Base-by-base conservation (phyloP, 2,797 vertebrate species). In the Neomorphus geoffroyi region DNA sequence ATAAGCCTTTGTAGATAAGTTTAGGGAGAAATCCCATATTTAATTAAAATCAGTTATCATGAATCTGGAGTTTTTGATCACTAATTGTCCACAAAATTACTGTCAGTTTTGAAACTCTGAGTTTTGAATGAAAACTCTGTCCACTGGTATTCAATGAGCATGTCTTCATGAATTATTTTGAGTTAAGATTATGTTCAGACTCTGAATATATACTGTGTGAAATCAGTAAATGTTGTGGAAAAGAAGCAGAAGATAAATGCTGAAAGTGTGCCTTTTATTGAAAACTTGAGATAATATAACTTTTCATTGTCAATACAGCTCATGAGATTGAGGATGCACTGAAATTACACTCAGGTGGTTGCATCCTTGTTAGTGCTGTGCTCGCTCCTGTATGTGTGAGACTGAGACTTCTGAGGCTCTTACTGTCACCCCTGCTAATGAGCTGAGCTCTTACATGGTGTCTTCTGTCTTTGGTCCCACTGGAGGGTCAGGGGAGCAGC, bases 1-100 rank as follows among this genome's bases (percentile, higher is more conserved):
- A 72, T 70, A 61, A 92, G 28, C 26, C 53, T 91, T 92, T 89
- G 46, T 80, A 85, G 88, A 66, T 92, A 95, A 96, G 33, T 74
- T 86, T 77, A 69, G 69, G 51, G 26, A 37, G 24, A 39, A 62
- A 86, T n/a, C 13, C 17, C 53, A 30, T 73, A 77, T 92, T 84
- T 83, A 91, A 96, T 97, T 86, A 94, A 97, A 97, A 95, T 39
- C 6, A 94, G 60, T 96, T 90, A 87, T 94, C 18, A 74, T 83
- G 32, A 92, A 94, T 93, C 89, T 71, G 23, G 51, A 88, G 35
- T 19, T 90, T 90, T 93, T 95, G 70, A 71, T 92, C 84, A 70
- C 50, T 94, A 94, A 92, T 88, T 83, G 66, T 71, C 24, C 5
- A 90, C 60, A 45, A 94, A 90, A 86, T 80, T 41, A 80, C 77